These are phyloP conservation scores for Homalodisca vitripennis DNA, from an alignment of 1,140 invertebrate species.

Conservation along the genomic window DNA sequence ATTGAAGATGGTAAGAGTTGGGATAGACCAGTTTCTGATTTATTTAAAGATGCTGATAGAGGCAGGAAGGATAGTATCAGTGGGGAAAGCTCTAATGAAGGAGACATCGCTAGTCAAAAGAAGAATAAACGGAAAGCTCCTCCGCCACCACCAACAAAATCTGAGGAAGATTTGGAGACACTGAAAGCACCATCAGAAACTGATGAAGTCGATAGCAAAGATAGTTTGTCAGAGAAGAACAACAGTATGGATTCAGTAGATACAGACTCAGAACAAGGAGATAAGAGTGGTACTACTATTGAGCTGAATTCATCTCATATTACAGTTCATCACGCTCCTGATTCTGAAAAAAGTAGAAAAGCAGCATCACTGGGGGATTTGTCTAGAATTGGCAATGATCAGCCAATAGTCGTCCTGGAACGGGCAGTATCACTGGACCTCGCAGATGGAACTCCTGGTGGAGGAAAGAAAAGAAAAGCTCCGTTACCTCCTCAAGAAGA, in stretches of 20 bases:
- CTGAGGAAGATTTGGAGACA: slow-evolving; percentile 32
- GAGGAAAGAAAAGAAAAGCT: slow-evolving; percentile 67
- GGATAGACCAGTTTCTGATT: slow-evolving; percentile 23
- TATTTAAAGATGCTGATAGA: slow-evolving; percentile 24
- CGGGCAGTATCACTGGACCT: slow-evolving; percentile 80
- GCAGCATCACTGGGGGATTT: slow-evolving; percentile 78
- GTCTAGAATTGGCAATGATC: slow-evolving; percentile 63
- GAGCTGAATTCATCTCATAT: slow-evolving; percentile 71
- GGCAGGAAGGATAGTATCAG: slow-evolving; percentile 36
- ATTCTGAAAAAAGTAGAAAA: slow-evolving; percentile 66
- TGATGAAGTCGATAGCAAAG: slow-evolving; percentile 35
- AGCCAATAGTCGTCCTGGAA: slow-evolving; percentile 61
- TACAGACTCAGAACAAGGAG: slow-evolving; percentile 51
- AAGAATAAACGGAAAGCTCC: slow-evolving; percentile 73
- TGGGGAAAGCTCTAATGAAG: slow-evolving; percentile 34
- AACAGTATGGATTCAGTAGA: slow-evolving; percentile 42
- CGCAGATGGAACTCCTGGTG: slow-evolving; percentile 60
- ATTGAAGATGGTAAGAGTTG: slow-evolving; percentile 30
- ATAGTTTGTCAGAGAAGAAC: slow-evolving; percentile 36
- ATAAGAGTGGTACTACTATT: slow-evolving; percentile 54
- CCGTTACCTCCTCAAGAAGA: slow-evolving; percentile 53
- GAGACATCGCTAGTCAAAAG: slow-evolving; percentile 46
- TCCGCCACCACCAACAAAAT: slow-evolving; percentile 54
- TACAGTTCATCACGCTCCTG: slow-evolving; percentile 65
- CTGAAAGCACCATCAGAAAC: slow-evolving; percentile 26